Conservation (phyloP, 2,113 vertebrate genomes). For the Phyllopteryx taeniolatus region DNA sequence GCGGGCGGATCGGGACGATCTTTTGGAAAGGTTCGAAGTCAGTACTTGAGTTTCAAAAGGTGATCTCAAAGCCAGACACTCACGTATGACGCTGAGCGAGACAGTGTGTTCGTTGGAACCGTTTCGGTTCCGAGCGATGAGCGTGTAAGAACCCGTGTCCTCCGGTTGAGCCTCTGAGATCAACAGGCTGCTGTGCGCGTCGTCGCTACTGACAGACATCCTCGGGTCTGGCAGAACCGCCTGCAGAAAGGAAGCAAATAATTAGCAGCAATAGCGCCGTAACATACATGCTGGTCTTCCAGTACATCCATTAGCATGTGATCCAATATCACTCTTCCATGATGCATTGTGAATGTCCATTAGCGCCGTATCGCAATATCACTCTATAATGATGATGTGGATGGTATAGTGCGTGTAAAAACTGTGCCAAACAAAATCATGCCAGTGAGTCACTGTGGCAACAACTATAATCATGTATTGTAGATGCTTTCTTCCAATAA, state of each 20-base stretch:
- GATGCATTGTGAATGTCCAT: no score
- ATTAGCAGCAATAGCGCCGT: neutral
- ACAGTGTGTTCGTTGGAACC: conserved; percentile 67
- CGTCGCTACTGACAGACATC: conserved; percentile 44
- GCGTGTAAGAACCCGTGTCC: conserved; percentile 68
- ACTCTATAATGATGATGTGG: no score
- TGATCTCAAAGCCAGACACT: neutral
- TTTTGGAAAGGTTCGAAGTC: conserved; percentile 28
- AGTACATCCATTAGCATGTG: no score
- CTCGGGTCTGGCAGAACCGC: conserved; percentile 47
- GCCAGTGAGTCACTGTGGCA: no score
- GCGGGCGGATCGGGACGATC: conserved; percentile 72
- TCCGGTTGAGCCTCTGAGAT: conserved; percentile 52
- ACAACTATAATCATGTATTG: no score
- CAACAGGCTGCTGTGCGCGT: conserved; percentile 49
- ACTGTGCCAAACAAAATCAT: no score
- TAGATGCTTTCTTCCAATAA: no score
- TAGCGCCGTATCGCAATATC: no score
- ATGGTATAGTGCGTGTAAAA: no score
- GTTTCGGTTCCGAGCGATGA: conserved; percentile 57
- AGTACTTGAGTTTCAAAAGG: neutral
- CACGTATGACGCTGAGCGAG: conserved; percentile 71
- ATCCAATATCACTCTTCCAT: no score
- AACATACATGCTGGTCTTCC: neutral
- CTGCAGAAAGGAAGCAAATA: conserved; percentile 26